Percentiles rank a stretch among this genome's conserved stretches.
These are phyloP conservation scores for Dysdera silvatica DNA, from an alignment of 1,140 invertebrate species.

Conservation along the genomic window DNA sequence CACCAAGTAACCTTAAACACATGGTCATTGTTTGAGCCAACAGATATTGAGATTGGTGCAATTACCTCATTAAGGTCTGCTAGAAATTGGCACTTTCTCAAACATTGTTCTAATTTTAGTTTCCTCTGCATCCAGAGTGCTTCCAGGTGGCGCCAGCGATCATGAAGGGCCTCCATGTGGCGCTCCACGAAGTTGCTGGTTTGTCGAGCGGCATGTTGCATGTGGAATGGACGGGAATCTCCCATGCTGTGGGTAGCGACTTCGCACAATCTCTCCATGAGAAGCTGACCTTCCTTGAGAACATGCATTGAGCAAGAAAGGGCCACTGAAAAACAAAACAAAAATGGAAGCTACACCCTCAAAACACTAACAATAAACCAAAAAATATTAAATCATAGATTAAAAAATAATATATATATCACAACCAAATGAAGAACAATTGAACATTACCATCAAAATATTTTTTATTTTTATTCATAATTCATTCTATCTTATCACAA, in stretches of 20 bases:
- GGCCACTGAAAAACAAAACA: slow-evolving; percentile 48
- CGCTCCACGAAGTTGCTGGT: slow-evolving; percentile 59
- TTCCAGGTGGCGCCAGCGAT: slow-evolving; percentile 63
- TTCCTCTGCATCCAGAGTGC: slow-evolving; percentile 57
- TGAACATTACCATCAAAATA: too few relatives aligned
- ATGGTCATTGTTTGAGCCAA: background rate
- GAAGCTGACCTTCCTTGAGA: slow-evolving; percentile 65
- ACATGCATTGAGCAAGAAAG: slow-evolving; percentile 67
- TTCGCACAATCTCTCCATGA: slow-evolving; percentile 61
- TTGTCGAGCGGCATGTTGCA: slow-evolving; percentile 55
- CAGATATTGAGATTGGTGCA: background rate
- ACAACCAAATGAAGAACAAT: too few relatives aligned
- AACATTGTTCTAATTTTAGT: slow-evolving; percentile 63
- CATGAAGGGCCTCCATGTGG: slow-evolving; percentile 68
- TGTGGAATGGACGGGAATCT: slow-evolving; percentile 64
- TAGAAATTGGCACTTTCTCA: slow-evolving; percentile 64
- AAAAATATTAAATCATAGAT: too few relatives aligned
- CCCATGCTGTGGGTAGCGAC: slow-evolving; percentile 54
- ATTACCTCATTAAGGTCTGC: slow-evolving; percentile 59
- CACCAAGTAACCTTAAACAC: background rate
- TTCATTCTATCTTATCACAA: too few relatives aligned
- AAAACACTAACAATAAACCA: too few relatives aligned
- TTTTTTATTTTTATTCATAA: too few relatives aligned
- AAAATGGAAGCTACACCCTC: too few relatives aligned
- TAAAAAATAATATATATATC: too few relatives aligned